Base-by-base conservation (phyloP, 2,888 invertebrate species). In the Caradrina clavipalpis region DNA sequence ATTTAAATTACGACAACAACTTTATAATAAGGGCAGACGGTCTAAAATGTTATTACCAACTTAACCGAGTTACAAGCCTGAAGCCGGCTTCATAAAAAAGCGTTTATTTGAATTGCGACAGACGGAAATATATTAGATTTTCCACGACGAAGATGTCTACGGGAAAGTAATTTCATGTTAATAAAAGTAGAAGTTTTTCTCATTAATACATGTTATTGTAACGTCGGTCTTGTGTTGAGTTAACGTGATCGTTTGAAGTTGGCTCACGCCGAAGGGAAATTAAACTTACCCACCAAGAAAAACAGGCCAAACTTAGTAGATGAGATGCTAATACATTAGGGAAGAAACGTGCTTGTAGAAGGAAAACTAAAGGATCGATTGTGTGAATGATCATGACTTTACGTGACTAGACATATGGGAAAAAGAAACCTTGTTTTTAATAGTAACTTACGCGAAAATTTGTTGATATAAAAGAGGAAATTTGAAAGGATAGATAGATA, bases 31-130 rank as follows among this genome's bases (percentile, higher is more conserved):
- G 69, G 70, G 63, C 56, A 73, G 69, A 73, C 73, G 51, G 67
- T 66, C 71, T 73, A 67, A 80, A 85, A 85, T 77, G 66, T 60
- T 64, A 78, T 81, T 78, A 80, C 83, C 66, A 64, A 82, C 78
- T 81, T 83, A 84, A 75, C 74, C 64, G 73, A 81, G 78, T 84
- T 83, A 75, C 71, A 65, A 61, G 69, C 51, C 71, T 71, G 74
- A 65, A 61, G 69, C 51, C 71, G 72, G 74, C 73, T 74, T 80
- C 75, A 73, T 60, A 73, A 78, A 82, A 82, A 79, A 82, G 74
- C 83, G 67, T 86, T 86, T 84, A 84, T 87, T 86, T 81, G 85
- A 88, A 87, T 87, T 86, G 83, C 69, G 69, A 58, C 65, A 65
- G 77, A 76, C 72, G 69, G 71, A 77, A 83, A 80, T 63, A 80